These are phyloP conservation scores for Myodes glareolus DNA, from an alignment of 2,113 vertebrate species.

Conservation along the genomic window DNA sequence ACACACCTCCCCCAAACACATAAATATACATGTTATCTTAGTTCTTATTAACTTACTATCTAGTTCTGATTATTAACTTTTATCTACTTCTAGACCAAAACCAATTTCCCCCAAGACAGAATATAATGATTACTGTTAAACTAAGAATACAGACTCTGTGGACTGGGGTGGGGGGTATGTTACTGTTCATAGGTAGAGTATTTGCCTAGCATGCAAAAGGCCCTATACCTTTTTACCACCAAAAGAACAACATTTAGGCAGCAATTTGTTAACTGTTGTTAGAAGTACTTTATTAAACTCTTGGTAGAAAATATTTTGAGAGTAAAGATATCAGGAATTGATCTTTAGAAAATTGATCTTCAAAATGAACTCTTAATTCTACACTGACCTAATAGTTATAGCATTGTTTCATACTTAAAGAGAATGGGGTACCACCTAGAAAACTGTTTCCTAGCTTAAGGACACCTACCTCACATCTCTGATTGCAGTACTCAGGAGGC, in stretches of 20 bases:
- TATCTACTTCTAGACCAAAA: slow-evolving; percentile 10
- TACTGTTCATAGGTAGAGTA: neutral
- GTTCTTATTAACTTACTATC: neutral
- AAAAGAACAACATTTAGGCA: slow-evolving; percentile 17
- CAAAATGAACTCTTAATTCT: neutral
- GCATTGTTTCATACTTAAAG: neutral
- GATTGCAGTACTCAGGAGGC: neutral
- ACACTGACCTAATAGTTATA: neutral
- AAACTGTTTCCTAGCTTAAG: neutral
- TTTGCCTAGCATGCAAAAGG: neutral
- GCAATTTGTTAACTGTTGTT: neutral
- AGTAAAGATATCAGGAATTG: neutral
- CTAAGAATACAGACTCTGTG: neutral
- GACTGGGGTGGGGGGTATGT: neutral
- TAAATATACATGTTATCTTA: neutral
- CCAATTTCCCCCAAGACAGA: neutral
- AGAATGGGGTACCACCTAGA: neutral
- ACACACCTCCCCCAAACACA: neutral
- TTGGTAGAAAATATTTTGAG: slow-evolving; percentile 23
- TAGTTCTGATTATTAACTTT: slow-evolving; percentile 8
- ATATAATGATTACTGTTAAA: slow-evolving; percentile 17
- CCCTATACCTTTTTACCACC: too few relatives aligned
- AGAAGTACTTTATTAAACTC: slow-evolving; percentile 12
- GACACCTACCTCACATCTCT: neutral
- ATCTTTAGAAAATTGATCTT: neutral